Evolutionary conservation across 2,888 invertebrate species (phyloP).

Genomic region (Himalopsyche kuldschensis): DNA sequence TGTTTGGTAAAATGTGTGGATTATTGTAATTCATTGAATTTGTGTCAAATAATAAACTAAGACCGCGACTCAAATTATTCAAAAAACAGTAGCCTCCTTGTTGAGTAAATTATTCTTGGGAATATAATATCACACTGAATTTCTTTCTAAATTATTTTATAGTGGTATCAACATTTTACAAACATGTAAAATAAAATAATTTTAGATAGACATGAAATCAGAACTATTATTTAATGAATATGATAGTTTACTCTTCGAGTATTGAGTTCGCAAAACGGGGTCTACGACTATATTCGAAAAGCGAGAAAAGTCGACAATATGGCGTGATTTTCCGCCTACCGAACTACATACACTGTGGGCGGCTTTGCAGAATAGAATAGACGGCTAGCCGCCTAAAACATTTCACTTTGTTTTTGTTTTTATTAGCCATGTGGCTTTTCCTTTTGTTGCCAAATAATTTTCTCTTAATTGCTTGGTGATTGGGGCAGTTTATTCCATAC

Average conservation of each 20-base stretch:
- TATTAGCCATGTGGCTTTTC: background rate
- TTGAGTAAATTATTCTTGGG: too few species aligned
- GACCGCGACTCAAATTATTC: too few species aligned
- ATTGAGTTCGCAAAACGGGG: background rate
- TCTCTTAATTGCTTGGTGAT: background rate
- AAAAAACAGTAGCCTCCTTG: too few species aligned
- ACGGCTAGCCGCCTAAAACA: background rate
- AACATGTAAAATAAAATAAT: too few species aligned
- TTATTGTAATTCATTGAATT: too few species aligned
- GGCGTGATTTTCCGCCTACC: background rate
- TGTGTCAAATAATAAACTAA: too few species aligned
- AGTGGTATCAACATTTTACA: too few species aligned
- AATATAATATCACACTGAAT: too few species aligned
- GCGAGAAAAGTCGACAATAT: background rate
- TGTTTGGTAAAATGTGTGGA: too few species aligned
- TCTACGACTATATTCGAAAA: background rate
- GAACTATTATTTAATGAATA: background rate
- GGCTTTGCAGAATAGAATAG: background rate
- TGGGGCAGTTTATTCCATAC: background rate
- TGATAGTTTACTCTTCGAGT: background rate
- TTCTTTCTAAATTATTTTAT: too few species aligned
- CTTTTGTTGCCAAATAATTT: background rate
- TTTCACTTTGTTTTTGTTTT: background rate
- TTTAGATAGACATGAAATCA: too few species aligned
- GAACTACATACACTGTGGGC: background rate